Percentiles rank a stretch among this genome's conserved stretches.
These are phyloP conservation scores for Epinotia bilunana DNA, from an alignment of 2,888 invertebrate genomes.

Conservation along the genomic window DNA sequence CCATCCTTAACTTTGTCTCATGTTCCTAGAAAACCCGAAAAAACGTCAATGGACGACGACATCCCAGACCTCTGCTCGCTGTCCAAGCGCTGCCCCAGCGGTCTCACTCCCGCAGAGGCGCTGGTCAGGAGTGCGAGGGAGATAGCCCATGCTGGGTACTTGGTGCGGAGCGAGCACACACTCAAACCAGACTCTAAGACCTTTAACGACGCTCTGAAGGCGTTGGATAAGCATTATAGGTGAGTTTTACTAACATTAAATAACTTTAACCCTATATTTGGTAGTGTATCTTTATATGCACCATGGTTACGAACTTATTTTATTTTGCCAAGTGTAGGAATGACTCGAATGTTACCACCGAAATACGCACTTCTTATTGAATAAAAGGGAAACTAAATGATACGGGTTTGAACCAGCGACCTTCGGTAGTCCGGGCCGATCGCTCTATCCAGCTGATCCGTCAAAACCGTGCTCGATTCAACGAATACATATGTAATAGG, in stretches of 20 bases:
- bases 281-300: no score
- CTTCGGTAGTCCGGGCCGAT: no score
- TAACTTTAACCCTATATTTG: not conserved
- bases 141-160: slow-evolving; percentile 67
- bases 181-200: slow-evolving; percentile 65
- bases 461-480: no score
- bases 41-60: slow-evolving; percentile 71
- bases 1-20: not conserved
- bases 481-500: no score
- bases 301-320: no score
- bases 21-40: slow-evolving; percentile 65
- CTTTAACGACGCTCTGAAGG: slow-evolving; percentile 68
- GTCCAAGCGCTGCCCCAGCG: slow-evolving; percentile 61
- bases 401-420: no score
- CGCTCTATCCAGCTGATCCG: no score
- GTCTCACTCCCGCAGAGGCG: slow-evolving; percentile 67
- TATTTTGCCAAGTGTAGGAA: no score
- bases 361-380: no score
- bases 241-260: slow-evolving; percentile 48
- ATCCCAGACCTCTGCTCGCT: slow-evolving; percentile 69
- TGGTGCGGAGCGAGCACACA: slow-evolving; percentile 72
- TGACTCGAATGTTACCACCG: no score
- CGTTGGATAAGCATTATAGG: slow-evolving; percentile 75
- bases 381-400: no score
- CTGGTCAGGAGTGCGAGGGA: slow-evolving; percentile 68